Base-by-base conservation (phyloP, 2,888 invertebrate species). In the Tachina lurida region DNA sequence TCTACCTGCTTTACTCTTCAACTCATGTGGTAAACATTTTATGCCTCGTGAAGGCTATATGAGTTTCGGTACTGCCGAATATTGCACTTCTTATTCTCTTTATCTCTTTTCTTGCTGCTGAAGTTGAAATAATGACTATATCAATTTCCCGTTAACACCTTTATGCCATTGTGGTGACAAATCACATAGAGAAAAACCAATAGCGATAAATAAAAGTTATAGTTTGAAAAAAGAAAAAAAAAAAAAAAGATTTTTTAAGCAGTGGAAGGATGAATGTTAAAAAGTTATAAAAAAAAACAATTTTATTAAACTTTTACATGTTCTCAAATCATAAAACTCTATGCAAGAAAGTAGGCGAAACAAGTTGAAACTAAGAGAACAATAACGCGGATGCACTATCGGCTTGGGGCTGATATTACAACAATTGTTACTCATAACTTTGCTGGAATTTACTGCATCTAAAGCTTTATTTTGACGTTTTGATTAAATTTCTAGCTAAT, bases 71-170 rank as follows among this genome's bases (percentile, higher is more conserved):
- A 7, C 7, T 31, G 7, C 31, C 7, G 5, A 31, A 31, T 31
- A 31, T 31, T 7, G 0, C 5, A 31, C 45, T 68, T 52, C 13
- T 56, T 41, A 39, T 17, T 10, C n/a, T n/a, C n/a, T n/a, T n/a
- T n/a, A n/a, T 31, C 7, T 5, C 31, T 31, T 7, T 56, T 45
- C 12, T 67, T 41, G 19, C 17, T 58, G 63, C 9, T 12, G 9
- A 31, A 62, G 70, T 58, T 74, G 70, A 56, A 56, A 56, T 74
- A 70, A 81, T 70, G 77, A 78, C 68, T 78, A 58, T 75, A 82
- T 82, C 77, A 82, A 82, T 85, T 82, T 82, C 74, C 81, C 84
- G 63, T 78, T 84, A 68, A 78, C 77, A 82, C 74, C 82, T 77
- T 81, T 78, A 74, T 73, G 80, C 74, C 77, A 78, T 78, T 75